Evolutionary conservation across 2,888 invertebrate genomes (phyloP).

Genomic region (Mylabris sibirica): DNA sequence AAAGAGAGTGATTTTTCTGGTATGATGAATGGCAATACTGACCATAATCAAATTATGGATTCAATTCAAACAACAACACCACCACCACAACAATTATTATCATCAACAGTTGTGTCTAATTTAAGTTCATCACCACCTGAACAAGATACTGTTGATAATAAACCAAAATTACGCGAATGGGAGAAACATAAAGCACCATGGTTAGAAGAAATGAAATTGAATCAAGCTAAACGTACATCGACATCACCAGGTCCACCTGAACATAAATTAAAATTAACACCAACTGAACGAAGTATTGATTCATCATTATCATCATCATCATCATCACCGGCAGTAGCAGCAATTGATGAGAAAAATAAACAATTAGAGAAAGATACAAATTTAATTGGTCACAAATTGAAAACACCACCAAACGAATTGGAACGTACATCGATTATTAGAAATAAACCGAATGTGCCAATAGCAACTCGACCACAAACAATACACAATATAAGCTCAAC

Average conservation of each 20-base stretch:
- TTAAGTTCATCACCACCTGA: constrained; percentile 37
- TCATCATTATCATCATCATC: background rate
- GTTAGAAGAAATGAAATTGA: constrained; percentile 83
- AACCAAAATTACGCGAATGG: constrained; percentile 74
- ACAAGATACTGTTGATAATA: constrained; percentile 61
- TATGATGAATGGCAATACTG: constrained; percentile 49
- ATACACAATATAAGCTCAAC: constrained; percentile 20
- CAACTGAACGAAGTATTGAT: constrained; percentile 43
- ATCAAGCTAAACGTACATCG: constrained; percentile 74
- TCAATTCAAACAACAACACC: constrained; percentile 25
- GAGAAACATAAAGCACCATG: constrained; percentile 79
- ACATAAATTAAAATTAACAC: constrained; percentile 48
- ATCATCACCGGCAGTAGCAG: too few relatives aligned
- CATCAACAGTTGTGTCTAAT: background rate
- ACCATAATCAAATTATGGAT: constrained; percentile 37
- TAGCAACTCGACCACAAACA: constrained; percentile 26
- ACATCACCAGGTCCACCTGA: constrained; percentile 56
- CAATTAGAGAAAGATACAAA: constrained; percentile 34
- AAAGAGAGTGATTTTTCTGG: constrained; percentile 52
- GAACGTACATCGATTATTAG: constrained; percentile 39
- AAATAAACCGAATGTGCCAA: constrained; percentile 33
- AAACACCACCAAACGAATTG: constrained; percentile 51
- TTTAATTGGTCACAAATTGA: constrained; percentile 36
- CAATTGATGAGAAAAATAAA: constrained; percentile 39
- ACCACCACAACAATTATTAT: background rate